Conservation (phyloP, 23 tunicate species). For the Halocynthia roretzi region DNA sequence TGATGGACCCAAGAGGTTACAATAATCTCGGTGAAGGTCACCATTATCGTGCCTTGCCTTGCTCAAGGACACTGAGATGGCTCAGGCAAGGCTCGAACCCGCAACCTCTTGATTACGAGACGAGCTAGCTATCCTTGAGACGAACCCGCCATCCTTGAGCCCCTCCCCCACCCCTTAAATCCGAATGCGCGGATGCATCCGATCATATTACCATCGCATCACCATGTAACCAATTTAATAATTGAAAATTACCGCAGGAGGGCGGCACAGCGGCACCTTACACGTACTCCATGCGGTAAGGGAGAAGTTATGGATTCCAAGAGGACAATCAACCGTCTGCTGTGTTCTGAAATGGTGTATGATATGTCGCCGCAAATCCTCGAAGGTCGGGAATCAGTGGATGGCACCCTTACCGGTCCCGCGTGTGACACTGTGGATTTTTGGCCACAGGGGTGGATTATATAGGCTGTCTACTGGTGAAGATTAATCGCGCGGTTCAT, state of each 20-base stretch:
- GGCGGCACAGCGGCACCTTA: not conserved
- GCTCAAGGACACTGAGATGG: too few relatives aligned
- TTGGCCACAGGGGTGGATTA: too few relatives aligned
- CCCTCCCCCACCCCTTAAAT: too few relatives aligned
- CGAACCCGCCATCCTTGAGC: too few relatives aligned
- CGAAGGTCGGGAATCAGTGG: constrained; percentile 4
- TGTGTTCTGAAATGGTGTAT: not conserved
- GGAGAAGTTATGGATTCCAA: constrained; percentile 9
- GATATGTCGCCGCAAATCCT: constrained; percentile 11
- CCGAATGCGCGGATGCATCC: constrained; percentile 5
- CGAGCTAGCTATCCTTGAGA: too few relatives aligned
- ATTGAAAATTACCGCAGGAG: too few relatives aligned
- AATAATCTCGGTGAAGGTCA: too few relatives aligned
- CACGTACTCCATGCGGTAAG: constrained; percentile 4
- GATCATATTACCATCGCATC: not conserved
- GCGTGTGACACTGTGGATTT: constrained; percentile 19
- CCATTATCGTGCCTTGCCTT: too few relatives aligned
- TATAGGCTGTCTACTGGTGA: too few relatives aligned
- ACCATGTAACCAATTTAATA: too few relatives aligned
- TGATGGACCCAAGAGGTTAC: too few relatives aligned
- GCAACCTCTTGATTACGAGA: not conserved
- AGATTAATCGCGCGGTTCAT: constrained; percentile 21
- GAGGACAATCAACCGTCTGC: constrained; percentile 15
- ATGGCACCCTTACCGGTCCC: constrained; percentile 25
- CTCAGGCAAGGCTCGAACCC: too few relatives aligned